Evolutionary conservation across 2,113 vertebrate species (phyloP), one percentile per base, ranked within the genome.

Genomic region (Zootoca vivipara): DNA sequence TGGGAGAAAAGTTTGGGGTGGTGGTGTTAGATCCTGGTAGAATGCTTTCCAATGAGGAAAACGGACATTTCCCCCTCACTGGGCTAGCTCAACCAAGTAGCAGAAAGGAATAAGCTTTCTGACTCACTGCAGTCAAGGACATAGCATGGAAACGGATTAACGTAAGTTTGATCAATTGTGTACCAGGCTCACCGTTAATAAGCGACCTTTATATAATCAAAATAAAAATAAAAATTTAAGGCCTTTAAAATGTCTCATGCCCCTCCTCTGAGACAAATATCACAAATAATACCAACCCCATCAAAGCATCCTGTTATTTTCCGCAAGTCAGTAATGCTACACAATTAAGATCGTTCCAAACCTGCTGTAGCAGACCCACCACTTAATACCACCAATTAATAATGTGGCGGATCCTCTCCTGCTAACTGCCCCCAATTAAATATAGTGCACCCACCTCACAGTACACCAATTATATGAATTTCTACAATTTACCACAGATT

Each of bases 1-100:
- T 84, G 62, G 46, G 46, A 52, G 26, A 62, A 67, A 42, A 22
- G 52, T 78, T 12, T 40, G 73, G 5, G 9, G 80, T n/a, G 15
- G 89, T 33, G 18, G 72, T 8, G 78, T 86, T 85, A 91, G 28
- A 58, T 80, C 69, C 83, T 86, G 82, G 85, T 0, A 82, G 78
- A 94, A 89, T 86, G 87, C 87, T 74, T 87, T 80, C 70, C 22
- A 10, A 64, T 15, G 24, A 15, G 20, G 46, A 46, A n/a, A 85
- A 70, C 65, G 28, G 82, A 42, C 46, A 70, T 70, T 88, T 81
- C 46, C 35, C 65, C 58, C 35, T 84, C 0, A 42, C 78, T 78
- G 30, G 35, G 70, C 20, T 89, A 78, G 30, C 30, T 85, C 56
- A 16, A 5, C 83, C 46, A 85, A 85, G 80, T n/a, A 78, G 78